Evolutionary conservation across 2,888 invertebrate species (phyloP), one percentile per base, ranked within the genome.

Genomic region (Leucozona laternaria): DNA sequence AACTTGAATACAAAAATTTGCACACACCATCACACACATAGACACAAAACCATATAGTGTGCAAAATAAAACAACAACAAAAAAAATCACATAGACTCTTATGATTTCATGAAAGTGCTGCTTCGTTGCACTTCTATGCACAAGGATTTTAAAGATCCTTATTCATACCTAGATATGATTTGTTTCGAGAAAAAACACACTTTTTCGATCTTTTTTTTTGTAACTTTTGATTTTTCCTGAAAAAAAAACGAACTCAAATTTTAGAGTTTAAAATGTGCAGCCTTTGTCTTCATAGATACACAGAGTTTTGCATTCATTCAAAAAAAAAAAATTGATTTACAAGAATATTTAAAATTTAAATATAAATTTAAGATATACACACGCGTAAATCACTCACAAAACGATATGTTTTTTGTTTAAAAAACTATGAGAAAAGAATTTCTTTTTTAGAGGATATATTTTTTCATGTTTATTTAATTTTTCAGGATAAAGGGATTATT

Each of bases 81-180:
- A 25, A 25, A 37, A 53, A 53, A 20, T 48, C 37, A 37, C 50
- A 68, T 17, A 68, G 68, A 37, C 62, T 75, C 79, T 25, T 70
- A 34, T 43, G 55, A 72, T 55, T 78, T 66, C 37, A 43, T 25
- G 78, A 55, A 70, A 70, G 73, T 66, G 31, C 50, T 73, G 79
- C 37, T 79, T 84, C 70, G 84, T 68, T 84, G 84, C 84, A 84
- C 84, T 72, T 79, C 72, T 68, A 71, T 79, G 72, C 66, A 76
- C 53, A 53, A 68, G 34, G 50, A 79, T 71, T 45, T 50, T 15
- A 66, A 28, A 72, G 25, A 64, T 77, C 53, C 66, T 83, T 73
- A 17, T 62, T 78, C 48, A 45, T 20, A 17, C 5, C 10, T 13
- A 20, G 17, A 15, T 40, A 55, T 55, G 40, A 64, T 75, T 68